Conservation (phyloP, 2,797 vertebrate genomes). For the Muraenolepis orangiensis region DNA sequence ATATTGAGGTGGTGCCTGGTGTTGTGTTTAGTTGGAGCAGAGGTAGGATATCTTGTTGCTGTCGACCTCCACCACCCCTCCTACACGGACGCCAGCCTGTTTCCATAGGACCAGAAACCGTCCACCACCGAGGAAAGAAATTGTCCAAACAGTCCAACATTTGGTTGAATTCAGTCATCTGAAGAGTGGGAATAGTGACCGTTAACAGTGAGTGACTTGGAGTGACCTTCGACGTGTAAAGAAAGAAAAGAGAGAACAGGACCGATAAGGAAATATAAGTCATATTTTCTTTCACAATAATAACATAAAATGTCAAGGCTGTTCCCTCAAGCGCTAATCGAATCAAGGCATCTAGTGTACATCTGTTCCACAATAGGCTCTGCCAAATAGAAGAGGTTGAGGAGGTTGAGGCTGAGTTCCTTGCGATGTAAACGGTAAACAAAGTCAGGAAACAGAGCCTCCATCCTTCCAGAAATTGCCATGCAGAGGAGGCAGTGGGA, state of each 20-base stretch:
- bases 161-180: neutral
- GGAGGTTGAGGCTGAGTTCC: neutral
- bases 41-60: constrained; percentile 73
- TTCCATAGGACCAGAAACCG: constrained; percentile 57
- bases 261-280: neutral
- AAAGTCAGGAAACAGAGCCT: no score
- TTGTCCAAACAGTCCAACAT: neutral
- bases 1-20: constrained; percentile 4
- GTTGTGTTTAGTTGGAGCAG: constrained; percentile 32
- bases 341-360: constrained; percentile 5
- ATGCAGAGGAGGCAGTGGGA: no score
- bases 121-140: constrained; percentile 4
- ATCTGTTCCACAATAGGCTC: neutral
- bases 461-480: neutral
- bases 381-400: neutral
- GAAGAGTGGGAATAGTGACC: neutral
- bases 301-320: neutral
- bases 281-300: neutral
- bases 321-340: neutral
- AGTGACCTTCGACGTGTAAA: neutral
- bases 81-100: constrained; percentile 66
- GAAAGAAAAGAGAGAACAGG: neutral
- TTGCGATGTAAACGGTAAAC: neutral
- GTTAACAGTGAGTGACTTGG: neutral
- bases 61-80: constrained; percentile 69